A percentile compares a stretch with the other conserved stretches of the same genome.
phyloP scores from a whole-genome alignment of 2,797 vertebrate species.

The Erithacus rubecula region DNA sequence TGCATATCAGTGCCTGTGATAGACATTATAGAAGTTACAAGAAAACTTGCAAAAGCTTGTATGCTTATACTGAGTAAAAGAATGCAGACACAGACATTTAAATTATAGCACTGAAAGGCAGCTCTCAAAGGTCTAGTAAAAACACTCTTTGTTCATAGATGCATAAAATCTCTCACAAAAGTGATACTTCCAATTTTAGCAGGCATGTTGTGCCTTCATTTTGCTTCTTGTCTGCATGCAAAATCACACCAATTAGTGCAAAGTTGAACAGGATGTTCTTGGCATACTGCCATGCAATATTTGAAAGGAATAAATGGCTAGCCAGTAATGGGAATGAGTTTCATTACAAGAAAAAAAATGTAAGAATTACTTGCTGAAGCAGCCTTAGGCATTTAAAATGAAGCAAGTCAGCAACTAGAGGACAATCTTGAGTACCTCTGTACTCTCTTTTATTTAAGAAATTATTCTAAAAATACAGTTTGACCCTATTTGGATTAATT shows the following conservation, averaged over 20 bases:
- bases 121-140: conserved; percentile 2
- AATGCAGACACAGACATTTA: background rate
- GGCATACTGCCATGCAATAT: background rate
- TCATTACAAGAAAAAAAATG: conserved; percentile 4
- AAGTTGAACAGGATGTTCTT: conserved; percentile 40
- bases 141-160: background rate
- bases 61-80: background rate
- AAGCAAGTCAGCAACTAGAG: conserved; percentile 9
- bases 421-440: background rate
- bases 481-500: background rate
- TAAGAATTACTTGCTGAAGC: conserved; percentile 13
- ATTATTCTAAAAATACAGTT: background rate
- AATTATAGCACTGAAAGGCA: conserved; percentile 4
- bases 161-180: background rate
- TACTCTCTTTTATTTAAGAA: background rate
- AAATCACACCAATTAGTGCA: conserved; percentile 48
- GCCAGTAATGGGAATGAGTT: conserved; percentile 1
- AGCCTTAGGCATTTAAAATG: background rate
- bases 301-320: conserved; percentile 29
- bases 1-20: background rate
- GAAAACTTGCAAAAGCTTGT: background rate
- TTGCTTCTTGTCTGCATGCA: conserved; percentile 35
- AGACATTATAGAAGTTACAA: background rate
- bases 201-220: conserved; percentile 24
- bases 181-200: conserved; percentile 28